Conservation (phyloP, 2,888 invertebrate genomes). For the Apotomis betuletana region DNA sequence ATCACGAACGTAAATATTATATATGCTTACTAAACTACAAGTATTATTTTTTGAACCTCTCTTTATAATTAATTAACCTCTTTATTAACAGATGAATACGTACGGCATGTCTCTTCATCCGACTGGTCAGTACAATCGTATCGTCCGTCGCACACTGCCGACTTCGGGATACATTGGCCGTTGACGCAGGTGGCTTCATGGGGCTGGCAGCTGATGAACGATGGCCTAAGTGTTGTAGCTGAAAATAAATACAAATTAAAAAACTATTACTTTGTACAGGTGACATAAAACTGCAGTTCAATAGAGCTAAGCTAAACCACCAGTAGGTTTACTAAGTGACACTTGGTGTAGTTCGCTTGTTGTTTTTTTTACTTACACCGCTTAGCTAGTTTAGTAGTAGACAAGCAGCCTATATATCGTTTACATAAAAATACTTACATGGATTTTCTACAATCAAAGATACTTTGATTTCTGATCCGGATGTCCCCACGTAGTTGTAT, state of each 20-base stretch:
- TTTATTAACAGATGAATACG: slow-evolving; percentile 60
- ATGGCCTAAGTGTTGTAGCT: slow-evolving; percentile 50
- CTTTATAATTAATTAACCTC: too few relatives aligned
- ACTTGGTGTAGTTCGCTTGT: too few relatives aligned
- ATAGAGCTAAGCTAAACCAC: too few relatives aligned
- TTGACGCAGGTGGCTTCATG: slow-evolving; percentile 94
- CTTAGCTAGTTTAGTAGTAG: too few relatives aligned
- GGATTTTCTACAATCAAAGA: slow-evolving; percentile 87
- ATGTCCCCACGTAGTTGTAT: slow-evolving; percentile 84
- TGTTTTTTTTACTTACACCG: too few relatives aligned
- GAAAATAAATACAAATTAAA: slow-evolving; percentile 28
- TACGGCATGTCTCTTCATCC: slow-evolving; percentile 95
- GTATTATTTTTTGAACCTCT: too few relatives aligned
- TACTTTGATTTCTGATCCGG: slow-evolving; percentile 87
- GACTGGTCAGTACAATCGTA: slow-evolving; percentile 93
- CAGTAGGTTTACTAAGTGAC: too few relatives aligned
- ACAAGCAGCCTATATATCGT: too few relatives aligned
- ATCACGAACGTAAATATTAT: too few relatives aligned
- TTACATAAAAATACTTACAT: slow-evolving; percentile 84
- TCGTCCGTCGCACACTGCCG: slow-evolving; percentile 89
- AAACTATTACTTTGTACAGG: too few relatives aligned
- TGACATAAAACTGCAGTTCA: too few relatives aligned
- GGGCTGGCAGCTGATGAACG: slow-evolving; percentile 53
- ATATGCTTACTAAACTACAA: too few relatives aligned
- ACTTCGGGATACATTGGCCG: slow-evolving; percentile 94